phyloP scores from a whole-genome alignment of 1,140 invertebrate genomes.

The Ectropis grisescens region DNA sequence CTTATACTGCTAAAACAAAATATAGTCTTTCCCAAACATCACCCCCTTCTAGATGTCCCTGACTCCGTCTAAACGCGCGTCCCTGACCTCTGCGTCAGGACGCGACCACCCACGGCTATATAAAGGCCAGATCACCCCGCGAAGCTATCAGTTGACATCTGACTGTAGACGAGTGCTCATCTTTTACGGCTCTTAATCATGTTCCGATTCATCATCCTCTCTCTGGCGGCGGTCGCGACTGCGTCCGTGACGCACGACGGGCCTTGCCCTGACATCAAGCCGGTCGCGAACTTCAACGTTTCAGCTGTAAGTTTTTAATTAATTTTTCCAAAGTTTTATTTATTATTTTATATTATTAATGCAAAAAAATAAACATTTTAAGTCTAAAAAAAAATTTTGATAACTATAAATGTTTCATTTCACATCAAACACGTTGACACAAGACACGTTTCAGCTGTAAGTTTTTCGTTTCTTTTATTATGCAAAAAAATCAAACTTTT shows the following conservation, averaged over 20 bases:
- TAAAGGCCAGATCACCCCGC: slow-evolving; percentile 6
- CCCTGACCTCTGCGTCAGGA: slow-evolving; percentile 19
- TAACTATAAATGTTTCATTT: too few relatives aligned
- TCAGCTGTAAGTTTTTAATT: slow-evolving; percentile 31
- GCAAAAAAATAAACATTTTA: too few relatives aligned
- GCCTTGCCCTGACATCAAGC: slow-evolving; percentile 28
- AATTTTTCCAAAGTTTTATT: slow-evolving; percentile 1
- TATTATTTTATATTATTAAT: too few relatives aligned
- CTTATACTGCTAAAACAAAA: too few relatives aligned
- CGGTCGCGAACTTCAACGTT: slow-evolving; percentile 36
- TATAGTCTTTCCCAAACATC: too few relatives aligned
- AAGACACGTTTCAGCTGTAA: too few relatives aligned
- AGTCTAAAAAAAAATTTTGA: too few relatives aligned
- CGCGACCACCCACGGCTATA: slow-evolving; percentile 9
- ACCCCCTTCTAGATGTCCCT: too few relatives aligned
- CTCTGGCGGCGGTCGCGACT: slow-evolving; percentile 19
- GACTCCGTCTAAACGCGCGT: slow-evolving; percentile 14
- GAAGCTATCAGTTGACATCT: slow-evolving; percentile 4
- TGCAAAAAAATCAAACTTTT: too few relatives aligned
- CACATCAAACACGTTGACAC: too few relatives aligned
- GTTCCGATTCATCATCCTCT: slow-evolving; percentile 20
- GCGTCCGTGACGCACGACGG: slow-evolving; percentile 18
- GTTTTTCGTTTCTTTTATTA: too few relatives aligned
- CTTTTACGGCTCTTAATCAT: slow-evolving; percentile 13
- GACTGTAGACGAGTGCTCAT: slow-evolving; percentile 2